Evolutionary conservation across 2,113 vertebrate species (phyloP), one percentile per base, ranked within the genome.

Genomic region (Zeus faber): DNA sequence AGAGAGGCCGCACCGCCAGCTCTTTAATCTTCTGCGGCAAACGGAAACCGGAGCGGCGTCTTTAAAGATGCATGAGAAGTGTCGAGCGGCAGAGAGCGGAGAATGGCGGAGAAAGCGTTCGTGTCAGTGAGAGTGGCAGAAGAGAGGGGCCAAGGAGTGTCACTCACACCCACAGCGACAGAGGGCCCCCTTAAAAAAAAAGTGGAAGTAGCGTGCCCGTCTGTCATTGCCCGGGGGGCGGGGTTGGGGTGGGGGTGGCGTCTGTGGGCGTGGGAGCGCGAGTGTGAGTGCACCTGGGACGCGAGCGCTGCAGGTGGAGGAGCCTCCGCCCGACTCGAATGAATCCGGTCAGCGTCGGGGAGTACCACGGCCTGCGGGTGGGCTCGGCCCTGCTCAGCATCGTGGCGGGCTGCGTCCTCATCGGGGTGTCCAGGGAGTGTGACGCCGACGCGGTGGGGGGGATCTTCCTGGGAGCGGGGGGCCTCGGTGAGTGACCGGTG

Each of bases 401-500:
- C 13, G 87, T 91, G 79, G 91, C 92, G 0, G 92, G 92, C 63
- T 92, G 91, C 84, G 91, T 93, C 85, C 91, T 94, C 76, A 91
- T 93, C 0, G 90, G 91, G 0, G 85, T 93, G 50, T 94, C 92
- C 5, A 71, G 88, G 54, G 89, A 92, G 59, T 92, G 91, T 54
- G 91, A 91, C 2, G 92, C 90, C 4, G 91, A 93, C 58, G 91
- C 92, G 1, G 80, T 92, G 35, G 92, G 92, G 5, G 91, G 92
- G 4, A 85, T 92, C 73, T 93, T 94, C 61, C 84, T 94, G 20
- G 92, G 92, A 2, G 92, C 92, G 0, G 91, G 91, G 10, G 87
- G 90, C 21, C 87, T 94, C 5, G 92, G 92, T 94, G 80, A 91
- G 92, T 85, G 44, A 37, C 14, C 39, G 23, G n/a, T n/a, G n/a